Base-by-base conservation (phyloP, 2,797 vertebrate species). In the Podargus strigoides region DNA sequence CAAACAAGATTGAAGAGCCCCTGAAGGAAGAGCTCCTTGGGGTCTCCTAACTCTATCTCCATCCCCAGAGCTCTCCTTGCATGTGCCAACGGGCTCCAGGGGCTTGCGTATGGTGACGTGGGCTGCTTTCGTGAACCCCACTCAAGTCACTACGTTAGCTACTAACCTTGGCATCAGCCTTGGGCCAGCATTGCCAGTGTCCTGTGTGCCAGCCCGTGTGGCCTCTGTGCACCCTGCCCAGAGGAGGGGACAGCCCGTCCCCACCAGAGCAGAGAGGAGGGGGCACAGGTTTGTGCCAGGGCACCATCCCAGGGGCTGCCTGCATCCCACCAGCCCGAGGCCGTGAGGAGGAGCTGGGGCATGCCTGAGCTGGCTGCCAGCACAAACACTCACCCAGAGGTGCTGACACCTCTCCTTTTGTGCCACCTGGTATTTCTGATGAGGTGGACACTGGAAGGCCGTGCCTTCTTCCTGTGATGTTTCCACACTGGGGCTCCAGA, bases 41-140 rank as follows among this genome's bases (percentile, higher is more conserved):
- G 13, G 22, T 20, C 3, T 6, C 32, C 60, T 4, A 13, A 11
- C 20, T 52, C 34, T 46, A 7, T 32, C 66, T 55, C 26, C 24
- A 2, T 21, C 23, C 69, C 68, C 17, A 47, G 34, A 81, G 22
- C 56, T 50, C 53, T 80, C 55, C 56, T 52, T 17, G 21, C 32
- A 21, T 0, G 0, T 44, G 17, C 58, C 39, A 26, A 3, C 0
- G 14, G 22, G 34, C 32, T 21, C 41, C 1, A 4, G 27, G 47
- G 55, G 52, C 49, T 59, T 12, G 15, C 0, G 6, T 32, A 36
- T 26, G 37, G 12, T 0, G 4, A 8, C 3, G 14, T 9, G 39
- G 32, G 50, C 76, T 32, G 52, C 58, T 49, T 7, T 20, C 5
- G 5, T 2, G 22, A 55, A 7, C 14, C 34, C 30, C 50, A 2